Evolutionary conservation across 2,797 vertebrate genomes (phyloP).

Genomic region (Lerista edwardsae): DNA sequence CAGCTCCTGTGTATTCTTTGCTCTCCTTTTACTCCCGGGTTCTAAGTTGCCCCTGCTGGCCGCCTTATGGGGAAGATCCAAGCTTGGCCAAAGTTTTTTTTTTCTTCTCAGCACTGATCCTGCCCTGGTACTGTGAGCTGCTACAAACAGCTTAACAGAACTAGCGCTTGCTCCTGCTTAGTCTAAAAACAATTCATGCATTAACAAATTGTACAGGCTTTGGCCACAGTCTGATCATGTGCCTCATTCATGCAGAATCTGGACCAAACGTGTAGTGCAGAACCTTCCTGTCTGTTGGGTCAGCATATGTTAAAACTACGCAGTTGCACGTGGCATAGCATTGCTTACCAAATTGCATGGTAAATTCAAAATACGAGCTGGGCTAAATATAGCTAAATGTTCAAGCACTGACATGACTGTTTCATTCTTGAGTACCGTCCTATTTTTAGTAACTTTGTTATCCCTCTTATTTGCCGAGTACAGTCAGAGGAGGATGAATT

Average conservation of each 20-base stretch:
- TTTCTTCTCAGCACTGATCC: no score
- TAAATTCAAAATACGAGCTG: slow-evolving; percentile 34
- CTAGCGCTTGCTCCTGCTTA: no score
- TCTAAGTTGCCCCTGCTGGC: not conserved
- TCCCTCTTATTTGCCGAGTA: slow-evolving; percentile 81
- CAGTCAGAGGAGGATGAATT: slow-evolving; percentile 99
- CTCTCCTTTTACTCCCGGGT: not conserved
- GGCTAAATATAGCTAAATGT: slow-evolving; percentile 43
- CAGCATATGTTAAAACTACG: accelerated
- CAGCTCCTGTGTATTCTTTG: not conserved
- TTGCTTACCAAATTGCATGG: slow-evolving; percentile 29
- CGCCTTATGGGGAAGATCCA: no score
- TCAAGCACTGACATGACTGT: slow-evolving; percentile 64
- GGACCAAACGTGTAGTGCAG: not conserved
- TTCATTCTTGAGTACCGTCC: slow-evolving; percentile 74
- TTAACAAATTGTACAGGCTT: no score
- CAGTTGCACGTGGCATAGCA: not conserved
- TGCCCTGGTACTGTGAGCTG: not conserved
- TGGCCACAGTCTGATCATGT: not conserved
- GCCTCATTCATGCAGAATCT: slow-evolving; percentile 31
- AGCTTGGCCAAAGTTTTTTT: not conserved
- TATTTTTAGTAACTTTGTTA: slow-evolving; percentile 79
- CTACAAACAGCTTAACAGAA: not conserved
- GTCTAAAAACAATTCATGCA: not conserved
- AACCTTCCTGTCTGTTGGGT: not conserved